These are phyloP conservation scores for Rhineura floridana DNA, from an alignment of 2,113 vertebrate species.

Conservation along the genomic window DNA sequence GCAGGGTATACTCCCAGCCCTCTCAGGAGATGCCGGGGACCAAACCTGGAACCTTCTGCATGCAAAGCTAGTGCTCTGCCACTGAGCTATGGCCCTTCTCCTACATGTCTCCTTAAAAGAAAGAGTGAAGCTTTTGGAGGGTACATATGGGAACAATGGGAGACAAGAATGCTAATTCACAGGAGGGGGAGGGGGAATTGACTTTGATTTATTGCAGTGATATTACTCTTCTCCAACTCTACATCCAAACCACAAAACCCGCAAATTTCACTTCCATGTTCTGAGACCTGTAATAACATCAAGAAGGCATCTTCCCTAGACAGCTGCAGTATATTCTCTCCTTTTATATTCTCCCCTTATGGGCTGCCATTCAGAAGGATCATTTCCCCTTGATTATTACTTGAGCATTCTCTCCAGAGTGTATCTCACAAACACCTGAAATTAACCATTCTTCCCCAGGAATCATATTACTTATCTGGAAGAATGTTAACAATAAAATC, in stretches of 20 bases:
- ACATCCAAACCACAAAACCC: slow-evolving; percentile 30
- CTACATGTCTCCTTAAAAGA: no score
- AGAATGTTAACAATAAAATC: background rate
- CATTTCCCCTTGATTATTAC: background rate
- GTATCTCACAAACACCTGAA: background rate
- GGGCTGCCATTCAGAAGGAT: background rate
- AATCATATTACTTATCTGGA: background rate
- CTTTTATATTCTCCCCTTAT: background rate
- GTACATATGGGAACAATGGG: background rate
- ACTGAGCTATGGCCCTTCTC: no score
- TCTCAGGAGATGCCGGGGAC: no score
- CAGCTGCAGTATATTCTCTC: background rate
- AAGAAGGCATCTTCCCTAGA: background rate
- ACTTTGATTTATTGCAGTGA: slow-evolving; percentile 19
- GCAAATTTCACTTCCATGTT: slow-evolving; percentile 43
- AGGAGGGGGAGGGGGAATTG: background rate
- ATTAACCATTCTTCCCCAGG: background rate
- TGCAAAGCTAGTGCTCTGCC: no score
- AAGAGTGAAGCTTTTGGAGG: background rate
- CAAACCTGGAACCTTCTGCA: no score
- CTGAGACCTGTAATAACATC: background rate
- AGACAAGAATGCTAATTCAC: background rate
- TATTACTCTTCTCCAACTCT: slow-evolving; percentile 23
- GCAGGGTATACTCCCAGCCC: no score
- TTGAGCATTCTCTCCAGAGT: no score